phyloP scores from a whole-genome alignment of 2,113 vertebrate species.

The Elaphurus davidianus region DNA sequence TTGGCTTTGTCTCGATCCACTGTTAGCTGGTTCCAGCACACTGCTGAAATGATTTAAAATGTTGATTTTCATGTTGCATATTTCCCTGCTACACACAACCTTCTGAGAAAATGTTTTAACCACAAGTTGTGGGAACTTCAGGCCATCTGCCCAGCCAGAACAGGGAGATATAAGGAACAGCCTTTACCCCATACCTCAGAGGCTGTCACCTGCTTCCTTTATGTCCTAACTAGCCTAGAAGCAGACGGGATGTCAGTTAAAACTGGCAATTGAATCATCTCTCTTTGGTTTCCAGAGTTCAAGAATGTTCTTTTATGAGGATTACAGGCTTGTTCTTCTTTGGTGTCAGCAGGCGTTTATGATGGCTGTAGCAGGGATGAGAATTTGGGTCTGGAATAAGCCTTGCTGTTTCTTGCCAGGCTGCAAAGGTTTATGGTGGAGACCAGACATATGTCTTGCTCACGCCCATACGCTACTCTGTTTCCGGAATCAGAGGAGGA shows the following conservation, averaged over 20 bases:
- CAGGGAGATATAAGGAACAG: not conserved
- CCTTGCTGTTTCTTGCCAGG: constrained; percentile 74
- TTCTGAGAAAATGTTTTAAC: constrained; percentile 34
- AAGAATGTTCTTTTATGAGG: constrained; percentile 80
- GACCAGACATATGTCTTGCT: constrained; percentile 75
- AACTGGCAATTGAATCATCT: constrained; percentile 65
- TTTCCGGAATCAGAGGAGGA: constrained; percentile 61
- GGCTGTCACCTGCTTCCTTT: not conserved
- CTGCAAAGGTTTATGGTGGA: constrained; percentile 71
- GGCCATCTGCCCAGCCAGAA: not conserved
- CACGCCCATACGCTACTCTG: constrained; percentile 65
- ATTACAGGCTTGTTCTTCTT: constrained; percentile 78
- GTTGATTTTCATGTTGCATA: not conserved
- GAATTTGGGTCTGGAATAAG: constrained; percentile 77
- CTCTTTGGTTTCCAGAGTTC: constrained; percentile 77
- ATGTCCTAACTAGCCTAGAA: not conserved
- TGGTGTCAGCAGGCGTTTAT: constrained; percentile 79
- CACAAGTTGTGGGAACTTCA: not conserved
- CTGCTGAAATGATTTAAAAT: not conserved
- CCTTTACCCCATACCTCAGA: not conserved
- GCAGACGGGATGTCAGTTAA: constrained; percentile 56
- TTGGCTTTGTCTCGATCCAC: not conserved
- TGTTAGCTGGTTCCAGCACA: not conserved
- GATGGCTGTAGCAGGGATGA: constrained; percentile 79
- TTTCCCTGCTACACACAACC: not conserved